A percentile compares a stretch with the other conserved stretches of the same genome.
These are phyloP conservation scores for Ibidorhyncha struthersii DNA, from an alignment of 2,113 vertebrate genomes.

Conservation along the genomic window DNA sequence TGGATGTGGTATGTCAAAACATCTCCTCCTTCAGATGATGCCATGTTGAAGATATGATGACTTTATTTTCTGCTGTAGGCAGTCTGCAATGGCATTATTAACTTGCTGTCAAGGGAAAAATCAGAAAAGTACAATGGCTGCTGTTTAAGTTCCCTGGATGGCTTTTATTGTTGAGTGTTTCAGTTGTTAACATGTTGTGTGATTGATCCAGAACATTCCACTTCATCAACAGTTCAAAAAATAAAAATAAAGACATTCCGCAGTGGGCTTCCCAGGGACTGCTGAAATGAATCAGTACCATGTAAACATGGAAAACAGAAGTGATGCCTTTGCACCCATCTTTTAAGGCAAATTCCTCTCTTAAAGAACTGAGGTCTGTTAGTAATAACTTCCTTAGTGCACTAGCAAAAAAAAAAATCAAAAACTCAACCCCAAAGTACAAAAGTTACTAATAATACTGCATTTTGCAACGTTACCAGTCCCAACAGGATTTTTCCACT, in stretches of 20 bases:
- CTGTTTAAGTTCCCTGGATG: constrained; percentile 12
- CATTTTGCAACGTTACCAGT: constrained; percentile 31
- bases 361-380: constrained; percentile 1
- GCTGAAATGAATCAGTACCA: constrained; percentile 33
- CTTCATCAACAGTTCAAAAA: constrained; percentile 37
- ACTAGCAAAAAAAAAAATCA: not conserved
- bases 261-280: constrained; percentile 15
- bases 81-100: not conserved
- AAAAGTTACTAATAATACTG: constrained; percentile 35
- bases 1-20: not conserved
- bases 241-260: constrained; percentile 34
- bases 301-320: constrained; percentile 43
- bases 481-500: constrained; percentile 45
- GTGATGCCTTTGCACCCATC: not conserved
- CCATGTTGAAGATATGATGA: not conserved
- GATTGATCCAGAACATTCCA: constrained; percentile 19
- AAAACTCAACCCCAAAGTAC: not conserved
- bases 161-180: constrained; percentile 12
- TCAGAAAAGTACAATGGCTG: not conserved
- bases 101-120: not conserved
- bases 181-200: constrained; percentile 24
- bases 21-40: not conserved
- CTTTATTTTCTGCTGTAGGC: not conserved
- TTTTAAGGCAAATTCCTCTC: not conserved
- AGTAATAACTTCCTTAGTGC: not conserved